phyloP scores from a whole-genome alignment of 1,140 invertebrate genomes.

The Drosophila miranda region DNA sequence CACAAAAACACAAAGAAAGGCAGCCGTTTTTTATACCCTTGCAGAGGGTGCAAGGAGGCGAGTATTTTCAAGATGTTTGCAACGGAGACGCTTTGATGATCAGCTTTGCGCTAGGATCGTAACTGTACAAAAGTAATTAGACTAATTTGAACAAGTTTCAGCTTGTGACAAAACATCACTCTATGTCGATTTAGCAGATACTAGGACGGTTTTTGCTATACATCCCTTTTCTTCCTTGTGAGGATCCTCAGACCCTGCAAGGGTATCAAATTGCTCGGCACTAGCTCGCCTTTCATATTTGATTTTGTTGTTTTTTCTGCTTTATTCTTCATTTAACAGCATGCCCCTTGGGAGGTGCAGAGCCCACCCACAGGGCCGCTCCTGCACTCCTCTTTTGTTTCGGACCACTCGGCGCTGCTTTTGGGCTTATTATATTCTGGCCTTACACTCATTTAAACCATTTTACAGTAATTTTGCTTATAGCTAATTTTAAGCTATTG shows the following conservation, averaged over 20 bases:
- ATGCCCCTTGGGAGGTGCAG: conserved; percentile 48
- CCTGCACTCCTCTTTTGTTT: conserved; percentile 21
- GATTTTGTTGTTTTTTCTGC: conserved; percentile 57
- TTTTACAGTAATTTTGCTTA: conserved; percentile 81
- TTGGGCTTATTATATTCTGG: conserved; percentile 77
- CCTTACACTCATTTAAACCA: conserved; percentile 80
- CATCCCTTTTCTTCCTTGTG: too few relatives aligned
- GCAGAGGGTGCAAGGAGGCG: not conserved
- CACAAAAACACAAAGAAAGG: conserved; percentile 20
- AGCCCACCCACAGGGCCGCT: too few relatives aligned
- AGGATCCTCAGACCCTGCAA: too few relatives aligned
- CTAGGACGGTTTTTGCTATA: too few relatives aligned
- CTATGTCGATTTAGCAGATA: too few relatives aligned
- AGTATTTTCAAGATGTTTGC: too few relatives aligned
- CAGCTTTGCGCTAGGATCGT: too few relatives aligned
- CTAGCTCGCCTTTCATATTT: not conserved
- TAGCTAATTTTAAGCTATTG: conserved; percentile 81
- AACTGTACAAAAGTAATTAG: too few relatives aligned
- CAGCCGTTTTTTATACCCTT: not conserved
- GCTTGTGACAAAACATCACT: not conserved
- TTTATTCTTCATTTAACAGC: conserved; percentile 78
- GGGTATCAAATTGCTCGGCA: too few relatives aligned
- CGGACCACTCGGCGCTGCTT: conserved; percentile 43
- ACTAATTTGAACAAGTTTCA: too few relatives aligned
- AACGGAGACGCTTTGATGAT: too few relatives aligned